A percentile compares a stretch with the other conserved stretches of the same genome.
Conservation (phyloP, 1,140 invertebrate species). For the Pogonognathellus flavescens region DNA sequence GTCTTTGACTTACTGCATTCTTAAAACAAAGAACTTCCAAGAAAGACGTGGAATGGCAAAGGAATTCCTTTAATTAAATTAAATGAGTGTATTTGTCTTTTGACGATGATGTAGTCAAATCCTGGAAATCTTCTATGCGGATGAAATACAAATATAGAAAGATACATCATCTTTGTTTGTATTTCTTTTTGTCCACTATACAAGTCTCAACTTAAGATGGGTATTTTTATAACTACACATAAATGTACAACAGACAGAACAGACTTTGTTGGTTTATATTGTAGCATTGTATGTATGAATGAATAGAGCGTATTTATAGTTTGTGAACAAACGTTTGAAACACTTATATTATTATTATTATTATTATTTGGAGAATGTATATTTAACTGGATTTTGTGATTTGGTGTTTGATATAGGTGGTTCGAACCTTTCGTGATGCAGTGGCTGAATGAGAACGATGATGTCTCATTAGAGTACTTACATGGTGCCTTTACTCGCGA, state of each 20-base stretch:
- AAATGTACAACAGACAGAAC: too few species aligned
- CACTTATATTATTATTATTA: not conserved
- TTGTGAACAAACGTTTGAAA: too few species aligned
- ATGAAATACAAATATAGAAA: too few species aligned
- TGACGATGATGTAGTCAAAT: not conserved
- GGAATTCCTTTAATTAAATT: conserved; percentile 54
- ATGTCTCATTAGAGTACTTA: conserved; percentile 98
- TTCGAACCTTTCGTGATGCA: conserved; percentile 99
- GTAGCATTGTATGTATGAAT: too few species aligned
- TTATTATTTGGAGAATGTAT: not conserved
- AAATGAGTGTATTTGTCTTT: conserved; percentile 37
- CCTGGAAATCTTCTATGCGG: not conserved
- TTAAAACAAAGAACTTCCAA: not conserved
- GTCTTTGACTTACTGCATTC: not conserved
- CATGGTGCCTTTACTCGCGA: conserved; percentile 98
- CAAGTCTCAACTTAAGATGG: too few species aligned
- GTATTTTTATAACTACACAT: too few species aligned
- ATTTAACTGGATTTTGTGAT: not conserved
- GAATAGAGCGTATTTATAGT: too few species aligned
- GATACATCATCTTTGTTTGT: too few species aligned
- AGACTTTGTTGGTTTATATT: too few species aligned
- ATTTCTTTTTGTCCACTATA: too few species aligned
- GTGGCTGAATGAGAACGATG: conserved; percentile 99
- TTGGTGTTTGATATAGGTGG: conserved; percentile 77
- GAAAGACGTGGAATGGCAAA: not conserved